phyloP scores from a whole-genome alignment of 2,888 invertebrate species.

The Orthosia gracilis region DNA sequence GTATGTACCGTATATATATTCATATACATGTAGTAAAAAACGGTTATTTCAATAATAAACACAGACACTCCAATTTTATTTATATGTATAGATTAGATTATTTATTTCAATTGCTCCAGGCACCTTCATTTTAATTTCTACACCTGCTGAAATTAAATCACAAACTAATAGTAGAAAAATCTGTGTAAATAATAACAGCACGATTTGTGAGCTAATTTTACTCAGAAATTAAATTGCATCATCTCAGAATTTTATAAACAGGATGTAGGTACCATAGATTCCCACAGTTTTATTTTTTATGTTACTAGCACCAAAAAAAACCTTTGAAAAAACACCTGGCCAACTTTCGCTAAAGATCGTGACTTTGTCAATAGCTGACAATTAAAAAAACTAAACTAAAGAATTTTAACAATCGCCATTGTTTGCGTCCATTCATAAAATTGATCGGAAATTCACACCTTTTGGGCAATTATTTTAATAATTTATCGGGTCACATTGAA shows the following conservation, averaged over 20 bases:
- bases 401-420: slow-evolving; percentile 49
- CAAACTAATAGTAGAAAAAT: too few species aligned
- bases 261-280: neutral
- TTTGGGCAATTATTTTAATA: slow-evolving; percentile 60
- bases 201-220: too few species aligned
- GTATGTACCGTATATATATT: too few species aligned
- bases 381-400: slow-evolving; percentile 42
- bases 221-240: too few species aligned
- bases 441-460: slow-evolving; percentile 65
- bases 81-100: too few species aligned
- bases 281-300: neutral
- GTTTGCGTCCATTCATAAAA: slow-evolving; percentile 59
- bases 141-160: too few species aligned
- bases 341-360: slow-evolving; percentile 49
- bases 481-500: slow-evolving; percentile 59
- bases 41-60: too few species aligned
- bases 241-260: slow-evolving; percentile 1
- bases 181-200: too few species aligned
- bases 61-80: too few species aligned
- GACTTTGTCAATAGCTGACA: slow-evolving; percentile 44
- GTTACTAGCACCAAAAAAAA: neutral
- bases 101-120: too few species aligned
- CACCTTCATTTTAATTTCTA: too few species aligned
- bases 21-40: too few species aligned
- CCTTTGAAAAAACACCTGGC: slow-evolving; percentile 15